A percentile compares a stretch with the other conserved stretches of the same genome.
Evolutionary conservation across 2,113 vertebrate genomes (phyloP).

Genomic region (Oxyura jamaicensis): DNA sequence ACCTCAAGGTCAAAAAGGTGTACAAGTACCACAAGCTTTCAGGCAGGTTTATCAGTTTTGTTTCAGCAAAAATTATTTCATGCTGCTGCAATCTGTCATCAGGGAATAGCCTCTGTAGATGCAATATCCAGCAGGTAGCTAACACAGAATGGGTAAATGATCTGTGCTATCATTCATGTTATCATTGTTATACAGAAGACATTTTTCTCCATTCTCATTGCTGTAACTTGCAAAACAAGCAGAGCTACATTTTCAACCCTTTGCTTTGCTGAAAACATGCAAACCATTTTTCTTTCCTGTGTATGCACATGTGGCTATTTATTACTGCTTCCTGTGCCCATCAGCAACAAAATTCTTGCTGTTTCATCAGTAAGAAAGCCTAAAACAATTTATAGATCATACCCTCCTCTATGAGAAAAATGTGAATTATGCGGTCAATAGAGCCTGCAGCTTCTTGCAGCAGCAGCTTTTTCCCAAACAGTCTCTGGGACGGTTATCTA

Average conservation of each 20-base stretch:
- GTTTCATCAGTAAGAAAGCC: constrained; percentile 37
- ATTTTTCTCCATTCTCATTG: not conserved
- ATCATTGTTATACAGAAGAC: not conserved
- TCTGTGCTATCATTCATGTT: not conserved
- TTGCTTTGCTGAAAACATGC: constrained; percentile 11
- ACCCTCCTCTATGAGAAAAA: not conserved
- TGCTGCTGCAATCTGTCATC: not conserved
- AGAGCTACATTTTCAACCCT: not conserved
- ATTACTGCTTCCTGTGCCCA: not conserved
- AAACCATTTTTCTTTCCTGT: not conserved
- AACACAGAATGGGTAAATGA: not conserved
- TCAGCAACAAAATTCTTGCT: constrained; percentile 43
- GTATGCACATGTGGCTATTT: not conserved
- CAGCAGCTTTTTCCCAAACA: not conserved
- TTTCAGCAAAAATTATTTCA: not conserved
- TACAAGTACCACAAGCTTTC: not conserved
- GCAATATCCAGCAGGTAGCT: not conserved
- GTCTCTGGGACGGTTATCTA: constrained; percentile 7
- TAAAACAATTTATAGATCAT: constrained; percentile 23
- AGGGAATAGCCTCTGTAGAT: not conserved
- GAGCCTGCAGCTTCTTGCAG: constrained; percentile 19
- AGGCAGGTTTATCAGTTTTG: not conserved
- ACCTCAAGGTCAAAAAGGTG: not conserved
- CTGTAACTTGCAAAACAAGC: not conserved
- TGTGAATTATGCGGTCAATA: constrained; percentile 2